Evolutionary conservation across 30 jellyfish, hydroid and myxozoan species (phyloP), one percentile per base, ranked within the genome.

Genomic region (Sanderia malayensis): DNA sequence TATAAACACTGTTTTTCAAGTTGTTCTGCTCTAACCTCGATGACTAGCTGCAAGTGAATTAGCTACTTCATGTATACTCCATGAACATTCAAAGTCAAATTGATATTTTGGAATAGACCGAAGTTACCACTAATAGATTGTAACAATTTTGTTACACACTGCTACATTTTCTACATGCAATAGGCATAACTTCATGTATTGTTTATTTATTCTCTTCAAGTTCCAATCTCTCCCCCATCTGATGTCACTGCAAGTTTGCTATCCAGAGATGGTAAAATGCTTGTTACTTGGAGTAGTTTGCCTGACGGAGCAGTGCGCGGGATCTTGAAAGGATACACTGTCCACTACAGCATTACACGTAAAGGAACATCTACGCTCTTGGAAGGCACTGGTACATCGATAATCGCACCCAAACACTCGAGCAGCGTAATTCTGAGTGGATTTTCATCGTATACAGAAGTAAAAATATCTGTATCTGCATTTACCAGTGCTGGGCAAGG

Each of bases 401-500:
- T 27, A 2, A 58, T 22, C 2, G 22, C 60, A 30, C 10, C 58
- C 2, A 11, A 29, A 15, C 49, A 66, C 49, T 72, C 73, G 0
- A 67, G 9, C 7, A 29, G 59, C 7, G 32, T 32, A 15, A 23
- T 61, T 19, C n/a, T 79, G 15, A 49, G 44, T 22, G 83, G 83
- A n/a, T 67, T 79, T 31, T 7, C 71, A n/a, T 31, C 55, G 26
- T 24, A 46, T 26, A 21, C 83, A 1, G 69, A 79, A 60, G 49
- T 79, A 19, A 67, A 15, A n/a, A 44, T 85, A 31, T 21, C 10
- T 2, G 61, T 85, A 9, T 44, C 79, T n/a, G 86, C 80, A 2
- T 17, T 62, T 18, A 74, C 95, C 4, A 9, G 13, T 23, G 86
- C 69, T 31, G 92, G 95, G 18, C 71, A 30, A 19, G 95, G 95